phyloP scores from a whole-genome alignment of 1,140 invertebrate genomes.

The Caenorhabditis inopinata region DNA sequence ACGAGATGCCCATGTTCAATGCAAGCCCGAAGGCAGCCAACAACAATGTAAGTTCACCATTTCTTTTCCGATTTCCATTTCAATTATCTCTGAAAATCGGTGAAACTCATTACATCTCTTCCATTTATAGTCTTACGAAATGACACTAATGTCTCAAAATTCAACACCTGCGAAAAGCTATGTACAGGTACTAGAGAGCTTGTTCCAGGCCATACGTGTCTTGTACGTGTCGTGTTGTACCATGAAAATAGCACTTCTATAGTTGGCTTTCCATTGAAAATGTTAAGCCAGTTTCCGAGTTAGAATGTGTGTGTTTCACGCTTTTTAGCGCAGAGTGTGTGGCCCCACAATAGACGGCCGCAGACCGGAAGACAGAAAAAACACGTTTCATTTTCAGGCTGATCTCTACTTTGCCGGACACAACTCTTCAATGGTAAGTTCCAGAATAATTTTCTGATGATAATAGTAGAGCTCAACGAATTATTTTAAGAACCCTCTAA shows the following conservation, averaged over 20 bases:
- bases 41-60: slow-evolving; percentile 41
- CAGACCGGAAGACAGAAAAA: not conserved
- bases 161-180: slow-evolving; percentile 44
- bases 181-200: slow-evolving; percentile 8
- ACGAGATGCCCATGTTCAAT: slow-evolving; percentile 43
- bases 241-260: not conserved
- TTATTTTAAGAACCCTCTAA: slow-evolving; percentile 43
- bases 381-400: slow-evolving; percentile 16
- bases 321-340: slow-evolving; percentile 14
- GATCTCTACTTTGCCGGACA: slow-evolving; percentile 40
- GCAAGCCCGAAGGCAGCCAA: slow-evolving; percentile 33
- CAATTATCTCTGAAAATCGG: no score
- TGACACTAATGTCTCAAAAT: slow-evolving; percentile 44
- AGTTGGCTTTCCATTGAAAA: no score
- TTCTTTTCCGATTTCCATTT: not conserved
- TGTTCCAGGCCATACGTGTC: not conserved
- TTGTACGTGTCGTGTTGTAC: slow-evolving; percentile 20
- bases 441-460: not conserved
- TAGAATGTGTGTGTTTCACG: slow-evolving; percentile 10
- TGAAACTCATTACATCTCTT: not conserved
- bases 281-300: no score
- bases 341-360: not conserved
- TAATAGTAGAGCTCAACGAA: not conserved
- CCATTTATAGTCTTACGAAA: slow-evolving; percentile 45
- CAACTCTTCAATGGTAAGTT: slow-evolving; percentile 42